Percentiles rank a stretch among this genome's conserved stretches.
phyloP scores from a whole-genome alignment of 2,888 invertebrate genomes.

The Allolobophora icterica region DNA sequence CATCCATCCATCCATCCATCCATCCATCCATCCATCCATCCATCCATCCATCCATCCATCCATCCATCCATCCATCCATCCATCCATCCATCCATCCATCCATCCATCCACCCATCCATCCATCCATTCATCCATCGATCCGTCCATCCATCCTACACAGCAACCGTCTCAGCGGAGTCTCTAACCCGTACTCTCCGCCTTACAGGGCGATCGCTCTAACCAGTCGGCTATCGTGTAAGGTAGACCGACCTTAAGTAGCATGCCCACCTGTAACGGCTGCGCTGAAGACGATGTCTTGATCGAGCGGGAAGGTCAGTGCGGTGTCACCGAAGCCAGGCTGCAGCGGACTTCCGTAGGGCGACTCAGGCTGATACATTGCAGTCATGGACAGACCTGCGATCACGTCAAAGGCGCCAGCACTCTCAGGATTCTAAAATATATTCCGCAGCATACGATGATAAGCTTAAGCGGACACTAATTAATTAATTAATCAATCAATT shows the following conservation, averaged over 20 bases:
- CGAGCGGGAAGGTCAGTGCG: conserved; percentile 45
- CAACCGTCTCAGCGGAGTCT: too few species aligned
- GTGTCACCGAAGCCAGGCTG: conserved; percentile 43
- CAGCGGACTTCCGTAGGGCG: conserved; percentile 45
- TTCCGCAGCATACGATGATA: neutral
- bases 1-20: too few species aligned
- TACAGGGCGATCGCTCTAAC: neutral
- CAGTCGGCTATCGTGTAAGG: neutral
- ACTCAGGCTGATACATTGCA: conserved; percentile 44
- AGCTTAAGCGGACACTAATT: neutral
- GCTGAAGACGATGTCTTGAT: conserved; percentile 37
- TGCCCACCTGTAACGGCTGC: neutral
- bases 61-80: too few species aligned
- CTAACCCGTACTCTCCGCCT: too few species aligned
- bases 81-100: too few species aligned
- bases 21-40: too few species aligned
- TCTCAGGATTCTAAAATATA: neutral
- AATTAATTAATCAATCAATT: neutral
- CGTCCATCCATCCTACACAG: too few species aligned
- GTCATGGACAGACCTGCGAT: conserved; percentile 43
- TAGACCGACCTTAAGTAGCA: neutral
- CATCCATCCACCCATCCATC: too few species aligned
- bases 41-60: too few species aligned
- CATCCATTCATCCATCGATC: too few species aligned
- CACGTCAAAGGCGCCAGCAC: conserved; percentile 51